Conservation (phyloP, 2,797 vertebrate genomes). For the Rhinatrema bivittatum region DNA sequence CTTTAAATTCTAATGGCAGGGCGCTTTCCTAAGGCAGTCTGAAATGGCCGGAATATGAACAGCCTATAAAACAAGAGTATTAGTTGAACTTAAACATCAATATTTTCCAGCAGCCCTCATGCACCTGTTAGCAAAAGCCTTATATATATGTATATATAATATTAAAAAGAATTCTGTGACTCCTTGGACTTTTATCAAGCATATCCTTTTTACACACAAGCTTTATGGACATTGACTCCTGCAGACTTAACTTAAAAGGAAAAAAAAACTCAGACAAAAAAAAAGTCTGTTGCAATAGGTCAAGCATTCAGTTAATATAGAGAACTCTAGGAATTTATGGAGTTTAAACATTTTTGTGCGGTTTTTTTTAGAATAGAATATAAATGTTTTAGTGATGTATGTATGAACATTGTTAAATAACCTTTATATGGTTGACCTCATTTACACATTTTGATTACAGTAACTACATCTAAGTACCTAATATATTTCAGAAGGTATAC, state of each 20-base stretch:
- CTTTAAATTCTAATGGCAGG: conserved; percentile 39
- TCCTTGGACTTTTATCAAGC: conserved; percentile 45
- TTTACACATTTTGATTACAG: conserved; percentile 31
- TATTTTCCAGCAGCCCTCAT: conserved; percentile 41
- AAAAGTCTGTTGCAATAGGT: background rate
- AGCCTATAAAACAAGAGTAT: conserved; percentile 7
- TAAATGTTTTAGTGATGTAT: conserved; percentile 48
- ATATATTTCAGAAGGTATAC: conserved; percentile 32
- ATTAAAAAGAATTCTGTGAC: conserved; percentile 23
- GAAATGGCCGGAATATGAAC: conserved; percentile 15
- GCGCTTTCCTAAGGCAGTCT: conserved; percentile 10
- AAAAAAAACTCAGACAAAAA: too few species aligned
- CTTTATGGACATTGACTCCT: conserved; percentile 21
- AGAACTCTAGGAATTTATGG: conserved; percentile 27
- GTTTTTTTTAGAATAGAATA: conserved; percentile 48
- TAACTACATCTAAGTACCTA: conserved; percentile 32
- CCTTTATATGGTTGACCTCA: conserved; percentile 34
- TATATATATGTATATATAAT: conserved; percentile 11
- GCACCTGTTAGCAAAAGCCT: conserved; percentile 33
- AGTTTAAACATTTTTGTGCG: conserved; percentile 65
- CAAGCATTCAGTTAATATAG: conserved; percentile 12
- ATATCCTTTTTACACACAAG: conserved; percentile 17
- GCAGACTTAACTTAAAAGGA: conserved; percentile 3
- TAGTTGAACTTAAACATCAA: conserved; percentile 8
- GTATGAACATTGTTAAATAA: conserved; percentile 48